Evolutionary conservation across 2,113 vertebrate species (phyloP).

Genomic region (Puntigrus tetrazona): DNA sequence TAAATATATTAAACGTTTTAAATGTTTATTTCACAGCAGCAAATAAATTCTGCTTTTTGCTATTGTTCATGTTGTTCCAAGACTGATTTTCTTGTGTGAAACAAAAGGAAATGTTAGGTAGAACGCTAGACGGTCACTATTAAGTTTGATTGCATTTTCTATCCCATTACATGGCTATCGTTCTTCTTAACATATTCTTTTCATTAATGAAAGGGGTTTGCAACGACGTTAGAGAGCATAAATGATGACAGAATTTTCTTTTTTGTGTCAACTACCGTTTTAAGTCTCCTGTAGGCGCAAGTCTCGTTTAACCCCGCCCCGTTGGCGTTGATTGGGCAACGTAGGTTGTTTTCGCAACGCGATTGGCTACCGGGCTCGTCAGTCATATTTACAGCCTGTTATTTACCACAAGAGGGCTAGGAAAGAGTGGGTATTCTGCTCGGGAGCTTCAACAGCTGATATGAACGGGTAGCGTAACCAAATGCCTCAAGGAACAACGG

Average conservation of each 20-base stretch:
- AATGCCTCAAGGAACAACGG: constrained; percentile 69
- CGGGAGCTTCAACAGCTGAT: constrained; percentile 70
- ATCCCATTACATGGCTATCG: background rate
- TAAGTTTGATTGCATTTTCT: background rate
- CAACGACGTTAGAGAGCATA: background rate
- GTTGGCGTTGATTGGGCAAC: constrained; percentile 57
- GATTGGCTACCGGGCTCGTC: constrained; percentile 63
- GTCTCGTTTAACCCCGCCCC: constrained; percentile 44
- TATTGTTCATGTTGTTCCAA: background rate
- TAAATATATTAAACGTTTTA: background rate
- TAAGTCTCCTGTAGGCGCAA: constrained; percentile 32
- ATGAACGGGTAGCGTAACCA: constrained; percentile 45
- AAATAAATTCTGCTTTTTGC: background rate
- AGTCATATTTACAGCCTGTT: constrained; percentile 61
- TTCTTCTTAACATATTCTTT: background rate
- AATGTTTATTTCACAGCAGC: background rate
- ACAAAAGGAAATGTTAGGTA: background rate
- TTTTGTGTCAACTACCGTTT: constrained; percentile 64
- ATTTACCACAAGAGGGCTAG: constrained; percentile 71
- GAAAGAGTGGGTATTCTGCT: constrained; percentile 66
- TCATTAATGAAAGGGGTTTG: background rate
- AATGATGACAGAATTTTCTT: background rate
- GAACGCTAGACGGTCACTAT: background rate
- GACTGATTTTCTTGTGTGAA: background rate
- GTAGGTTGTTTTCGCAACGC: constrained; percentile 60